A percentile compares a stretch with the other conserved stretches of the same genome.
Conservation (phyloP, 1,140 invertebrate species). For the Idris sp. region DNA sequence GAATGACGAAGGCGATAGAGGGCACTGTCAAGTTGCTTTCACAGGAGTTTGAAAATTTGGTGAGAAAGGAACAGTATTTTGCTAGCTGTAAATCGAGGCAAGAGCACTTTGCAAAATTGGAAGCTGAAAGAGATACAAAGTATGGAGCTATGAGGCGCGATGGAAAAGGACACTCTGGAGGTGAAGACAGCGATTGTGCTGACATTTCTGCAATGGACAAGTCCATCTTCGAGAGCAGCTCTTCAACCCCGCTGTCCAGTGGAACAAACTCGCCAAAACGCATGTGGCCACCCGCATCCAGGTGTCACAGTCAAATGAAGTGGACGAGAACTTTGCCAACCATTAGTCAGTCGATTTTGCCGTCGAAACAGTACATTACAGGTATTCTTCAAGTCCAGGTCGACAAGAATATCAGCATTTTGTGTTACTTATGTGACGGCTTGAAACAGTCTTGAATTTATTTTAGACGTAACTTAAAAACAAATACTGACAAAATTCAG, state of each 20-base stretch:
- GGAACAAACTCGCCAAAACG: conserved; percentile 83
- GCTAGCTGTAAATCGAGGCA: conserved; percentile 63
- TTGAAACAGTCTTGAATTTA: no score
- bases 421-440: no score
- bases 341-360: conserved; percentile 71
- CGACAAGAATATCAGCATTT: no score
- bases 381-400: no score
- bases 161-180: conserved; percentile 65
- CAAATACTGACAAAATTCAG: no score
- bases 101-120: conserved; percentile 72
- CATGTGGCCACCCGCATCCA: conserved; percentile 79
- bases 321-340: conserved; percentile 75
- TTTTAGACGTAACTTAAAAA: no score
- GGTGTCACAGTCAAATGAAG: conserved; percentile 72
- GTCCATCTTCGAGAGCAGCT: conserved; percentile 81
- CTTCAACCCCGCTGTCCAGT: conserved; percentile 82
- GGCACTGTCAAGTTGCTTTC: conserved; percentile 74
- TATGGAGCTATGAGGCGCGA: conserved; percentile 61
- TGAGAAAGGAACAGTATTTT: conserved; percentile 69
- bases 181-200: conserved; percentile 73
- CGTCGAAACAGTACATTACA: conserved; percentile 73
- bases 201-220: conserved; percentile 75
- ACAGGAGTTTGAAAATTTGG: conserved; percentile 74
- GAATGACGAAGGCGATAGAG: conserved; percentile 72
- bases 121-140: conserved; percentile 67